Percentiles rank a stretch among this genome's conserved stretches.
These are phyloP conservation scores for Mellivora capensis DNA, from an alignment of 2,113 vertebrate genomes.

Conservation along the genomic window DNA sequence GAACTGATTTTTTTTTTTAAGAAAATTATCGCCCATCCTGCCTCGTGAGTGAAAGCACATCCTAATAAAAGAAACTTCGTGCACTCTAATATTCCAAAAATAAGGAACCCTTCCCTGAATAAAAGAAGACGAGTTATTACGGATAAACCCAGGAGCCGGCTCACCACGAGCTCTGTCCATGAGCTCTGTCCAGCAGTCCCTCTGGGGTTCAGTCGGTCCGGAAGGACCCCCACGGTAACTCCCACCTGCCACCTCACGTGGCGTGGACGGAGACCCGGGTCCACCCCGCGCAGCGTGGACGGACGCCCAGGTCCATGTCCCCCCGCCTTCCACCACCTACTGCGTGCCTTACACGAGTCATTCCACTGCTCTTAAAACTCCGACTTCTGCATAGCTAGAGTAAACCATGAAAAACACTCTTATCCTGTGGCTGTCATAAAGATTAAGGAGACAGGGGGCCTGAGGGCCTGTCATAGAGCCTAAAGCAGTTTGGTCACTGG, in stretches of 20 bases:
- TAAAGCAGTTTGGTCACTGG: rapidly evolving
- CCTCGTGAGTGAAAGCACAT: neutral
- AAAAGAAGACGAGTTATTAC: neutral
- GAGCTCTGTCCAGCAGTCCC: rapidly evolving
- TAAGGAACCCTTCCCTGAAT: neutral
- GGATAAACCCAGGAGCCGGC: neutral
- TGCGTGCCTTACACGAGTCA: neutral
- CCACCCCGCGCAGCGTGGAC: no score
- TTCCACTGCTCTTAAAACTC: neutral
- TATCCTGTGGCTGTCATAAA: neutral
- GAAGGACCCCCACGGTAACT: neutral
- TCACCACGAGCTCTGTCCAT: neutral
- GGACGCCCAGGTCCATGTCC: neutral
- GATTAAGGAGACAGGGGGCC: neutral
- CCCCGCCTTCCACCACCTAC: neutral
- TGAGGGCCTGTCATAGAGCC: neutral
- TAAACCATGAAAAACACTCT: neutral
- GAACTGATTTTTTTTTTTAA: neutral
- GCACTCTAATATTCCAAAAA: neutral
- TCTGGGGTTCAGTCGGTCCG: no score
- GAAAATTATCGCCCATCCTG: neutral
- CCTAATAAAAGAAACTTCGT: neutral
- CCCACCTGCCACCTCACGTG: no score
- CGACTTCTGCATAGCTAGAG: neutral
- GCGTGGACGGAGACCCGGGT: neutral